Percentiles rank a stretch among this genome's conserved stretches.
Evolutionary conservation across 2,797 vertebrate species (phyloP).

Genomic region (Cuniculus paca): DNA sequence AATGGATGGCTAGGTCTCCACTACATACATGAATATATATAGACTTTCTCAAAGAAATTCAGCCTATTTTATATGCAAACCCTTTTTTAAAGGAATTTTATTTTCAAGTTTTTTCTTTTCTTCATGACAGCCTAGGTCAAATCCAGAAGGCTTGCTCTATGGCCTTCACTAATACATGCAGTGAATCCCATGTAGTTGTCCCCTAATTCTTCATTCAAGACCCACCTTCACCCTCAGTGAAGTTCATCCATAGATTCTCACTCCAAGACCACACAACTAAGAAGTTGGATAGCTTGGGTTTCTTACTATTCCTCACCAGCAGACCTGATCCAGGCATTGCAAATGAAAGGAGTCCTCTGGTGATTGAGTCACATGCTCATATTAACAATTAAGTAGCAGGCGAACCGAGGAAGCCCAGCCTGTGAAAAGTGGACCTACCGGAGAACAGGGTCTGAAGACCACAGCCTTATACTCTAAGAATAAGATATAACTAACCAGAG

Average conservation of each 20-base stretch:
- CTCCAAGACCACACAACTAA: neutral
- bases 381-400: neutral
- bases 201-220: neutral
- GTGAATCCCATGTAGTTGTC: neutral
- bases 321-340: neutral
- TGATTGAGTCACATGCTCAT: neutral
- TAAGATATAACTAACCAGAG: neutral
- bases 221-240: neutral
- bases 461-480: neutral
- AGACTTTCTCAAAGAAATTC: neutral
- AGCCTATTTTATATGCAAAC: conserved; percentile 4
- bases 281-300: neutral
- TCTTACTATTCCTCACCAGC: neutral
- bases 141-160: neutral
- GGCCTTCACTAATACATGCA: neutral
- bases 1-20: conserved; percentile 52
- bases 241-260: neutral
- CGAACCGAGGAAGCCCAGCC: neutral
- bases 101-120: conserved; percentile 38
- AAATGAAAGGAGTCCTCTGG: neutral
- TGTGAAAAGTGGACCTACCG: neutral
- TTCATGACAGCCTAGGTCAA: conserved; percentile 15
- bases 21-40: neutral
- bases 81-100: neutral
- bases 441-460: neutral